Base-by-base conservation (phyloP, 2,113 vertebrate genomes). In the Plecturocebus donacophilus region DNA sequence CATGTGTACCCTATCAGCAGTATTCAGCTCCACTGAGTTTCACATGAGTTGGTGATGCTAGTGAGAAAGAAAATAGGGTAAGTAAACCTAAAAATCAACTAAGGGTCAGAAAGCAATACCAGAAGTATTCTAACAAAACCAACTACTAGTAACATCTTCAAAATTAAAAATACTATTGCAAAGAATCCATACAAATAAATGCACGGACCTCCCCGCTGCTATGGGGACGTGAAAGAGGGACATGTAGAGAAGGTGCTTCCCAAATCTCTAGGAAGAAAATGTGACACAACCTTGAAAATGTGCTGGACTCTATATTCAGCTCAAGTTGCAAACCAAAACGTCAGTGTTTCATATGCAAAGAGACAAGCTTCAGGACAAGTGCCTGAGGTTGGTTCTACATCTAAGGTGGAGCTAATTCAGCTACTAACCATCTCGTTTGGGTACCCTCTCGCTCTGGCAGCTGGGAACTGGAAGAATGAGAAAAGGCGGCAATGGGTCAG, bases 361-460 rank as follows among this genome's bases (percentile, higher is more conserved):
- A 86, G 70, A 52, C 56, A 75, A 84, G 92, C 27, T 90, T 97
- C 6, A 7, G 77, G 83, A 89, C 81, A 56, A 97, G 0, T 0
- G 38, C 91, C 85, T 79, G 47, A 89, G 81, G 84, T 38, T 93
- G 97, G 90, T 96, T 96, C 98, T 98, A 98, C 84, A 95, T 96
- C 98, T 98, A 99, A n/a, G 83, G 95, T 7, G 98, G 92, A 96
- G 77, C 66, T 91, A 42, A 85, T 85, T 40, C 49, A 92, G 97
- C 98, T 99, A 99, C 99, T 99, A 99, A 99, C 99, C 99, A 98
- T 99, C 98, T 98, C 99, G 98, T 97, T 98, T 99, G 97, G 99
- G 99, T 97, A 99, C 98, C 96, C 96, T 98, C 98, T 99, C 97
- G 79, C 98, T 99, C n/a, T 99, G 99, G 98, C 99, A 99, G 98